Evolutionary conservation across 2,113 vertebrate genomes (phyloP).

Genomic region (Eclectus roratus): DNA sequence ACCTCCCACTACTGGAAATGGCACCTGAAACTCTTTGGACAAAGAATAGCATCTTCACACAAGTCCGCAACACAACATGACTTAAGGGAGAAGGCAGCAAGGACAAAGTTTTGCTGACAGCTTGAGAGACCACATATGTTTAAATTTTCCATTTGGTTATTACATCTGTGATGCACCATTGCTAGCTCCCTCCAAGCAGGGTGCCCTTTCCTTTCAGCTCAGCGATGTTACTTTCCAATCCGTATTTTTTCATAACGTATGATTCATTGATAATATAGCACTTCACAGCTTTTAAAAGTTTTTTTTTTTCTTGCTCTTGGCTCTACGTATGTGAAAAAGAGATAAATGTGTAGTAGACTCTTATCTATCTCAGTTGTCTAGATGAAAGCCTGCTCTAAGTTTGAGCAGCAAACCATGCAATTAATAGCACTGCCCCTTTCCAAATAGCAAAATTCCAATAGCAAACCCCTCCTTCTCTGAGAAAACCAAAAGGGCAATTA

Average conservation of each 20-base stretch:
- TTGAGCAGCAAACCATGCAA: neutral
- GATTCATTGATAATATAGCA: neutral
- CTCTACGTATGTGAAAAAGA: neutral
- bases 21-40: neutral
- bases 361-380: neutral
- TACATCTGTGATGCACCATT: neutral
- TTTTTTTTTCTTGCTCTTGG: conserved; percentile 1
- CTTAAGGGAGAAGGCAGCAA: neutral
- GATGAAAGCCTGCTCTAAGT: neutral
- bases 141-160: neutral
- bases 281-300: neutral
- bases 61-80: no score
- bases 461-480: neutral
- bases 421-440: neutral
- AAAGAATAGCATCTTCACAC: neutral
- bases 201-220: neutral
- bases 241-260: neutral
- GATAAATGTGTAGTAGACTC: neutral
- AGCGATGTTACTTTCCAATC: neutral
- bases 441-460: no score
- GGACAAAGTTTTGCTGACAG: neutral
- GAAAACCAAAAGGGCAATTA: neutral
- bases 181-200: neutral
- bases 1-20: neutral
- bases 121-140: neutral